Percentiles rank a stretch among this genome's conserved stretches.
Evolutionary conservation across 2,888 invertebrate species (phyloP).

Genomic region (Eretmocerus hayati): DNA sequence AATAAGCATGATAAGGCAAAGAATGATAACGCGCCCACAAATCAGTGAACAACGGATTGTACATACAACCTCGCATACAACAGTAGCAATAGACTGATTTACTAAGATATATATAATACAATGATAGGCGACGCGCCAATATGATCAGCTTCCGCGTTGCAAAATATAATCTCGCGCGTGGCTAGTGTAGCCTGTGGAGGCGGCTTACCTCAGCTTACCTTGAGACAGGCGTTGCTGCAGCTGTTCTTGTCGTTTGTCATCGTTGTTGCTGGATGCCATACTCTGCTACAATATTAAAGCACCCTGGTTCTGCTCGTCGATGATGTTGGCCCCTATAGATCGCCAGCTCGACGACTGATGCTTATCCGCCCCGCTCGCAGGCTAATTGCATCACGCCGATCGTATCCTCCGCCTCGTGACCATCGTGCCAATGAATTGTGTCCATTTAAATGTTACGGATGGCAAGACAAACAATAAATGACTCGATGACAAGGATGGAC

Average conservation of each 20-base stretch:
- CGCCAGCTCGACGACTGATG: neutral
- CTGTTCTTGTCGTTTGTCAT: neutral
- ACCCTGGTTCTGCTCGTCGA: neutral
- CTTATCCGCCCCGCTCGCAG: neutral
- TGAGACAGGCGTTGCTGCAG: conserved; percentile 8
- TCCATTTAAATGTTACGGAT: no score
- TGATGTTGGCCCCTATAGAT: conserved; percentile 1
- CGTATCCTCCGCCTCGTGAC: conserved; percentile 15
- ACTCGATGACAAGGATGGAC: no score
- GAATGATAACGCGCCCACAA: no score
- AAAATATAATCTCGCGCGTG: neutral
- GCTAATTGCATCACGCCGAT: conserved; percentile 17
- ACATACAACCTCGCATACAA: neutral
- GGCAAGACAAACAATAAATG: no score
- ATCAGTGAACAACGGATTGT: no score
- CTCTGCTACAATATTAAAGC: no score
- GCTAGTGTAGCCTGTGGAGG: no score
- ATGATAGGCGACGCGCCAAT: neutral
- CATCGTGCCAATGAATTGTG: conserved; percentile 9
- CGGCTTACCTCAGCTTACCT: conserved; percentile 16
- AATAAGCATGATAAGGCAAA: no score
- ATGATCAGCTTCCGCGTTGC: neutral
- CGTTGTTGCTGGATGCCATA: neutral
- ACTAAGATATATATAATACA: no score
- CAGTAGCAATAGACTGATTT: no score